Conservation (phyloP, 2,888 invertebrate genomes). For the Tinea trinotella region DNA sequence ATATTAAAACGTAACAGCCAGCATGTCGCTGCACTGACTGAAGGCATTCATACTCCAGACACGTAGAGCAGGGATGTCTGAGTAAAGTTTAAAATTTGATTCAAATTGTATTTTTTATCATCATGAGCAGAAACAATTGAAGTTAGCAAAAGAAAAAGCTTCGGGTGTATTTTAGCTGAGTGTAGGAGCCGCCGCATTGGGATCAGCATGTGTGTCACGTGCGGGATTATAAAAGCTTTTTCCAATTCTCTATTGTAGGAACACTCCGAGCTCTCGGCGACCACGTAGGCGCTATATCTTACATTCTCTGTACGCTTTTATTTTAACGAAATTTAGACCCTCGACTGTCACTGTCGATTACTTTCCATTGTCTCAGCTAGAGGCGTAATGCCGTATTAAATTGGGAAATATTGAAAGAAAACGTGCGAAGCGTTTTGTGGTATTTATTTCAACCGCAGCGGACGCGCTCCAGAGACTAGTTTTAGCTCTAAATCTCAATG, state of each 20-base stretch:
- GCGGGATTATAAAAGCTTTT: slow-evolving; percentile 72
- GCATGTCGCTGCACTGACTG: not conserved
- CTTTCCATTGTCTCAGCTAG: slow-evolving; percentile 61
- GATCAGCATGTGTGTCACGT: slow-evolving; percentile 67
- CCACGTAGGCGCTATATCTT: slow-evolving; percentile 72
- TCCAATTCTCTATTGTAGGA: slow-evolving; percentile 69
- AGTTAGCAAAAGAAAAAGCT: slow-evolving; percentile 10
- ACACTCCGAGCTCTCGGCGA: slow-evolving; percentile 55
- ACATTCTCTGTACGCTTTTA: slow-evolving; percentile 66
- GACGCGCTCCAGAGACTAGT: not conserved
- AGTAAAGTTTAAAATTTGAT: not conserved
- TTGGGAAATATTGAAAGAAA: slow-evolving; percentile 68
- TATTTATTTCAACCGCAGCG: not conserved
- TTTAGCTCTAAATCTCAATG: slow-evolving; percentile 1
- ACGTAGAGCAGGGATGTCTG: not conserved
- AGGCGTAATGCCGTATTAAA: slow-evolving; percentile 56
- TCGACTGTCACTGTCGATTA: slow-evolving; percentile 63
- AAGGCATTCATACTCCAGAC: not conserved
- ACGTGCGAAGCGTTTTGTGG: slow-evolving; percentile 52
- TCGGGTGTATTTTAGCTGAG: slow-evolving; percentile 16
- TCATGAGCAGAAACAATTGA: slow-evolving; percentile 7
- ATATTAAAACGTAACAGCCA: too few species aligned
- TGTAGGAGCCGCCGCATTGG: slow-evolving; percentile 9
- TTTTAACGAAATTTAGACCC: slow-evolving; percentile 70
- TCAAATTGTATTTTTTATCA: not conserved